These are phyloP conservation scores for Aethes cnicana DNA, from an alignment of 2,888 invertebrate species.

Conservation along the genomic window DNA sequence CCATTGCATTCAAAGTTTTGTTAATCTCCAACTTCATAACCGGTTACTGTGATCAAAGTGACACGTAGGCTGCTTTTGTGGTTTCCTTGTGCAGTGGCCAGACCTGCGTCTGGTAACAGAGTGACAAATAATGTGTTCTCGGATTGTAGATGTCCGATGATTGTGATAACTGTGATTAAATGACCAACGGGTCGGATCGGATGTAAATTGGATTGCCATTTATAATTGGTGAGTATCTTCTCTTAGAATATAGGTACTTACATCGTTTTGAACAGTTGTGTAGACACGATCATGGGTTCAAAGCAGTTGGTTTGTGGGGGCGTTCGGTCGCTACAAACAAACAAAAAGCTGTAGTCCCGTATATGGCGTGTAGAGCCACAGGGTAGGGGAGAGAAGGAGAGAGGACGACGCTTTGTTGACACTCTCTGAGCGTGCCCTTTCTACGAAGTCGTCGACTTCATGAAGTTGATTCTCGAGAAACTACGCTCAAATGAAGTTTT, in stretches of 20 bases:
- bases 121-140: conserved; percentile 29
- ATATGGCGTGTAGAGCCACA: conserved; percentile 38
- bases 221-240: conserved; percentile 56
- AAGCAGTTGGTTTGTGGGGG: conserved; percentile 46
- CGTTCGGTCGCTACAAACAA: conserved; percentile 43
- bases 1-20: conserved; percentile 41
- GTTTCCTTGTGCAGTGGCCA: conserved; percentile 54
- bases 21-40: conserved; percentile 64
- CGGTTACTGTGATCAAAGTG: conserved; percentile 66
- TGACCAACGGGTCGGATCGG: conserved; percentile 53
- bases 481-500: too few relatives aligned
- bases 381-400: conserved; percentile 68
- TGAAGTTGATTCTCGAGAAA: conserved; percentile 9
- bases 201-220: conserved; percentile 62
- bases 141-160: conserved; percentile 26
- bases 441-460: conserved; percentile 23
- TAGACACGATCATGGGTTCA: conserved; percentile 45
- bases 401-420: conserved; percentile 74
- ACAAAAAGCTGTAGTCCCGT: conserved; percentile 53
- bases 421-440: conserved; percentile 51
- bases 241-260: conserved; percentile 1
- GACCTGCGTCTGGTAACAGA: conserved; percentile 22
- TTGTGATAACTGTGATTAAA: conserved; percentile 37
- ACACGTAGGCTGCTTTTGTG: conserved; percentile 51
- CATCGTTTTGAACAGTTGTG: conserved; percentile 33